phyloP scores from a whole-genome alignment of 2,888 invertebrate genomes.

The Drosophila suboccidentalis region DNA sequence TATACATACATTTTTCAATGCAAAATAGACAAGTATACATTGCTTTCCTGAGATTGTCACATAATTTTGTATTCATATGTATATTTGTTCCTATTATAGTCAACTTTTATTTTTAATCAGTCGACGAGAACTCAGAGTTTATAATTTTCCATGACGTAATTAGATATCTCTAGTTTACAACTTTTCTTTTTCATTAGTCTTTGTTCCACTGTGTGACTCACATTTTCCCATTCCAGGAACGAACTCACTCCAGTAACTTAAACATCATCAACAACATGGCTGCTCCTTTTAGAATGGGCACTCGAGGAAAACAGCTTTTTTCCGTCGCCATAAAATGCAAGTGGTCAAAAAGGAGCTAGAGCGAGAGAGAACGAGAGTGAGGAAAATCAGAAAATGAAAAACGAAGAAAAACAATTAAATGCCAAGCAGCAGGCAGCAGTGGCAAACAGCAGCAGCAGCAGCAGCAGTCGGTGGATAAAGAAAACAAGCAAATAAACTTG shows the following conservation, averaged over 20 bases:
- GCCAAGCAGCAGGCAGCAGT: conserved; percentile 51
- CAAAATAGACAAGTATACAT: too few species aligned
- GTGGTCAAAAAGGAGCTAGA: conserved; percentile 61
- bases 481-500: conserved; percentile 80
- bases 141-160: too few species aligned
- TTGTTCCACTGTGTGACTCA: conserved; percentile 45
- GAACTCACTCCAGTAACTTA: conserved; percentile 50
- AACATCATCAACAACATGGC: conserved; percentile 81
- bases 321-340: conserved; percentile 80
- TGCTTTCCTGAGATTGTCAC: background rate
- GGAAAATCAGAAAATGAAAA: conserved; percentile 51
- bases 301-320: conserved; percentile 76
- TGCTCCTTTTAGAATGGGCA: conserved; percentile 46
- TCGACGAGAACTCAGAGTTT: too few species aligned
- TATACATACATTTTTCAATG: too few species aligned
- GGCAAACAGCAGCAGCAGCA: conserved; percentile 29
- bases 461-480: conserved; percentile 52
- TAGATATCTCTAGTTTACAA: too few species aligned
- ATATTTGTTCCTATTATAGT: background rate
- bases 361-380: conserved; percentile 6
- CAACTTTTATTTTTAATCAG: background rate
- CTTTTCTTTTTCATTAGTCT: too few species aligned
- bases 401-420: conserved; percentile 70
- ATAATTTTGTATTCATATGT: background rate
- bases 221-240: conserved; percentile 5